phyloP scores from a whole-genome alignment of 2,888 invertebrate species.

The Drosophila prostipennis region DNA sequence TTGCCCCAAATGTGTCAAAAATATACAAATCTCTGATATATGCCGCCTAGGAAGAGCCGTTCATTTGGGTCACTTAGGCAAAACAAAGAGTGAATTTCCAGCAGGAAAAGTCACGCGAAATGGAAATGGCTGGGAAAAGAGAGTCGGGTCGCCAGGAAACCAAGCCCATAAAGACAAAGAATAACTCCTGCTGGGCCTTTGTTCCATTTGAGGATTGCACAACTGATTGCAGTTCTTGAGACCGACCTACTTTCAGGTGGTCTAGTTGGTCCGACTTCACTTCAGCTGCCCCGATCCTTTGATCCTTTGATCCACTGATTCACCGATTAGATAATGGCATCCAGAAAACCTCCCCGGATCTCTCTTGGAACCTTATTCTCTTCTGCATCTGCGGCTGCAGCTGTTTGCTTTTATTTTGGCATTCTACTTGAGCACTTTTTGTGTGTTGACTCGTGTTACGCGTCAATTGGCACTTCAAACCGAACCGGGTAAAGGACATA shows the following conservation, averaged over 20 bases:
- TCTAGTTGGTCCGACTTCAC: conserved; percentile 6
- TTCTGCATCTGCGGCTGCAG: conserved; percentile 22
- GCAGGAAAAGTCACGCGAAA: conserved; percentile 50
- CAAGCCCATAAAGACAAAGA: conserved; percentile 18
- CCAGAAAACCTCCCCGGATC: conserved; percentile 1
- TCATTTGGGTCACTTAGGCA: conserved; percentile 13
- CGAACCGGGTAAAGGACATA: background rate
- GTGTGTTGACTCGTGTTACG: conserved; percentile 74
- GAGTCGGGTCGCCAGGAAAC: conserved; percentile 19
- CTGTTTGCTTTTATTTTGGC: conserved; percentile 36
- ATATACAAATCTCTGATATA: conserved; percentile 48
- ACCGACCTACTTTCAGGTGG: conserved; percentile 14
- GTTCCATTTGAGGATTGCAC: conserved; percentile 18
- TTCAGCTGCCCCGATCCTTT: conserved; percentile 48
- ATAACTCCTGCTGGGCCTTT: conserved; percentile 21
- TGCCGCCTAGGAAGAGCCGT: conserved; percentile 27
- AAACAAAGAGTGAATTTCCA: background rate
- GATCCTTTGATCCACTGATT: conserved; percentile 44
- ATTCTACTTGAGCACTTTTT: conserved; percentile 12
- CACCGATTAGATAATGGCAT: conserved; percentile 39
- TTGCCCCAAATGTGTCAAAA: conserved; percentile 72
- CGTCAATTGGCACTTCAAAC: conserved; percentile 61
- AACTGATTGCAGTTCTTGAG: background rate
- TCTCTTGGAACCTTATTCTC: background rate
- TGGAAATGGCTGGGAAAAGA: conserved; percentile 7